Conservation (phyloP, 2,888 invertebrate genomes). For the Stramonita haemastoma region DNA sequence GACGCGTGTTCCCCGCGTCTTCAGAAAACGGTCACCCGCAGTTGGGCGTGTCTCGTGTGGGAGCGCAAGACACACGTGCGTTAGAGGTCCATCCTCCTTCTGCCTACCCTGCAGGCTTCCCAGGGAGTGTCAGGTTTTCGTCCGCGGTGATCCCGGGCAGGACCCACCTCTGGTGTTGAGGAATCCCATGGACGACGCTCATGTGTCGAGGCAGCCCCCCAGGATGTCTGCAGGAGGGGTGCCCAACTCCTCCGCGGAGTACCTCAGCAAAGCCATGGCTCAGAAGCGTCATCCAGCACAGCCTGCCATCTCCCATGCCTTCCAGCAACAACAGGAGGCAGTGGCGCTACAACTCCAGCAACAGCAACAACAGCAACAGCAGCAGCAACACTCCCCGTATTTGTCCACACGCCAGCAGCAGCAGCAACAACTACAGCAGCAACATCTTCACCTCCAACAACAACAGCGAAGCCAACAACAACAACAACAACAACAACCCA, state of each 20-base stretch:
- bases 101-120: neutral
- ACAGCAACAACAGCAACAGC: conserved; percentile 35
- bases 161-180: conserved; percentile 25
- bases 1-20: neutral
- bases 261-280: neutral
- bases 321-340: conserved; percentile 7
- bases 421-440: conserved; percentile 14
- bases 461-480: neutral
- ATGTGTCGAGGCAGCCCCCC: neutral
- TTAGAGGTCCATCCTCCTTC: neutral
- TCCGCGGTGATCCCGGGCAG: neutral
- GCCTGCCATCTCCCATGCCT: neutral
- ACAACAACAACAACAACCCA: neutral
- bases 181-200: conserved; percentile 40
- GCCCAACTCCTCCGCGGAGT: neutral
- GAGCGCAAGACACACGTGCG: neutral
- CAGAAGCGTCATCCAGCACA: conserved; percentile 17
- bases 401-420: neutral
- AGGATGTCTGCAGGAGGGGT: conserved; percentile 22
- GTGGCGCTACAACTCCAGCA: conserved; percentile 20
- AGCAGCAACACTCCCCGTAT: neutral
- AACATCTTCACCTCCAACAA: neutral
- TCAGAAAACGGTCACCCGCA: neutral
- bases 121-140: neutral
- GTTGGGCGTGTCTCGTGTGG: neutral